Base-by-base conservation (phyloP, 2,797 vertebrate species). In the Geotrypetes seraphini region DNA sequence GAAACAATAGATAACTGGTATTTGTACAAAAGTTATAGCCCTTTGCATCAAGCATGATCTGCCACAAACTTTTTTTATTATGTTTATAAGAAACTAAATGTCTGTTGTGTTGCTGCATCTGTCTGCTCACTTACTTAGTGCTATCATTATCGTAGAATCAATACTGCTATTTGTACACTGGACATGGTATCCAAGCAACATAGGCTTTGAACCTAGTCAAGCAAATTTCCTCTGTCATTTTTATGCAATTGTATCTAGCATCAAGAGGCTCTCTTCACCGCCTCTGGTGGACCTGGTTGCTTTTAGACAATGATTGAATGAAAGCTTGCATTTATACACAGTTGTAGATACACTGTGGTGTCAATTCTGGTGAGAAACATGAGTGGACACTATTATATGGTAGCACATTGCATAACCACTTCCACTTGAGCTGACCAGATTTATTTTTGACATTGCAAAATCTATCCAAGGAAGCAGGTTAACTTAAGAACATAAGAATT, bases 101-200 rank as follows among this genome's bases (percentile, higher is more conserved):
- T 24, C n/a, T 19, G 45, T 33, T 21, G 12, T 59, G 60, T 42
- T 30, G 20, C 37, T 7, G 23, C 70, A 72, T 63, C 11, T 1
- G 45, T 56, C 31, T 24, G 10, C 25, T 51, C 26, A 5, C 24
- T 62, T 51, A 32, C 29, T 53, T 37, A 47, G 25, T 22, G 2
- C 19, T 25, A 4, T 19, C 30, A 24, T 33, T 42, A 58, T 46
- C 50, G 40, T 6, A 4, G 37, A 57, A 71, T 77, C 19, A 8
- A 81, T 67, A 61, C 6, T 5, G 12, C 7, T 17, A 59, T 65
- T 57, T 49, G 48, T 33, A 32, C 48, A 7, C 27, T 8, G 33
- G 61, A 15, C 33, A 47, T 16, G 36, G 69, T 65, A 60, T 67
- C 73, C 57, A 50, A 50, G 73, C 71, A 76, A 78, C 66, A 40